phyloP scores from a whole-genome alignment of 2,113 vertebrate genomes.

The Cyprinodon brontotheroides region DNA sequence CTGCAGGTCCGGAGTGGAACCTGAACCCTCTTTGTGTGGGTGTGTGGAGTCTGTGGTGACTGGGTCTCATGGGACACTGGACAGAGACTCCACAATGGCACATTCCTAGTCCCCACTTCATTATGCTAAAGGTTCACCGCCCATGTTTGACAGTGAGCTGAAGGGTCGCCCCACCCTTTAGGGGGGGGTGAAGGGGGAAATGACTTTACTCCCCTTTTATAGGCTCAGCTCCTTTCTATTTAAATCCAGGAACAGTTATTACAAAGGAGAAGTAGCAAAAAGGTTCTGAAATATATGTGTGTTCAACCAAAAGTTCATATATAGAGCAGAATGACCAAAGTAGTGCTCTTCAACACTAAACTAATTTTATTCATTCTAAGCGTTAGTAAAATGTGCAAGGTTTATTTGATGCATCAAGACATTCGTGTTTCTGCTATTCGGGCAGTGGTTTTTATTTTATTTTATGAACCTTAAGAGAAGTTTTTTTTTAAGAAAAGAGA shows the following conservation, averaged over 20 bases:
- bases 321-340: too few relatives aligned
- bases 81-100: slow-evolving; percentile 58
- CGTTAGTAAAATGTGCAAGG: too few relatives aligned
- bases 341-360: too few relatives aligned
- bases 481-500: neutral
- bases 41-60: slow-evolving; percentile 32
- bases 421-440: too few relatives aligned
- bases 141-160: slow-evolving; percentile 65
- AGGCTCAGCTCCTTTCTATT: slow-evolving; percentile 29
- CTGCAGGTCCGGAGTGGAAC: slow-evolving; percentile 58
- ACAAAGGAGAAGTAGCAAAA: too few relatives aligned
- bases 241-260: neutral
- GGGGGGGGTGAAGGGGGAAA: slow-evolving; percentile 43
- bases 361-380: too few relatives aligned
- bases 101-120: slow-evolving; percentile 62
- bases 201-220: slow-evolving; percentile 66
- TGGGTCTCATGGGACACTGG: slow-evolving; percentile 50
- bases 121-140: slow-evolving; percentile 67
- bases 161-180: slow-evolving; percentile 63
- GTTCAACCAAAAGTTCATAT: too few relatives aligned
- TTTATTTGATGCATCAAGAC: too few relatives aligned
- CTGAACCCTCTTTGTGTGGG: slow-evolving; percentile 41
- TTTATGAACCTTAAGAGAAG: too few relatives aligned
- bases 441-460: too few relatives aligned
- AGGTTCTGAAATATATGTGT: too few relatives aligned